Percentiles rank a stretch among this genome's conserved stretches.
phyloP scores from a whole-genome alignment of 2,797 vertebrate species.

The Acridotheres tristis region DNA sequence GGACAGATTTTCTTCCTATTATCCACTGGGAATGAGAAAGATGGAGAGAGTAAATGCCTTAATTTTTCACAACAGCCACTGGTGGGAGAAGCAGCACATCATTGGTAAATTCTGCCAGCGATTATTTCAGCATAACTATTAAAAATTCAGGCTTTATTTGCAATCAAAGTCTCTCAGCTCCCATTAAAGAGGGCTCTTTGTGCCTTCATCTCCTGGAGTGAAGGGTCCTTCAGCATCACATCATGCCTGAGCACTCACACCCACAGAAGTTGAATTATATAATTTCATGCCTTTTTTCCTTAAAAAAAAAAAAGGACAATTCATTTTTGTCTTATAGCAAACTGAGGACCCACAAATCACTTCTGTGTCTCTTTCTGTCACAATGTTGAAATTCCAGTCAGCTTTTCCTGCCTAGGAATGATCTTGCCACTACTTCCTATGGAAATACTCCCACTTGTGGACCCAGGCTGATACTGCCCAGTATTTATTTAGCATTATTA shows the following conservation, averaged over 20 bases:
- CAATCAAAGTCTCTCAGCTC: not conserved
- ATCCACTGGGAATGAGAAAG: not conserved
- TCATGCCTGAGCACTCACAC: not conserved
- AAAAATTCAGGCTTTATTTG: not conserved
- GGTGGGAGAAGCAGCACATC: not conserved
- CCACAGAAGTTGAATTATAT: not conserved
- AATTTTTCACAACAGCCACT: not conserved
- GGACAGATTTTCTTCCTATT: not conserved
- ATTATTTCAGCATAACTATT: not conserved
- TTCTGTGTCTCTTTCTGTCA: not conserved
- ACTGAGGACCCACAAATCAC: not conserved
- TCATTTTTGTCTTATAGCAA: not conserved
- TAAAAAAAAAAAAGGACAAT: not conserved
- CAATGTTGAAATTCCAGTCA: not conserved
- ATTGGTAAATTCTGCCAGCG: accelerated
- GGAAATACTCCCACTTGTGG: not conserved
- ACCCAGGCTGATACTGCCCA: not conserved
- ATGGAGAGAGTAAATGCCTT: not conserved
- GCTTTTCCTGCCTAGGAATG: not conserved
- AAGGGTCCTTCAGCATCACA: not conserved
- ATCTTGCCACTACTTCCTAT: not conserved
- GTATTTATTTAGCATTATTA: not conserved
- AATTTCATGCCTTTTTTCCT: not conserved
- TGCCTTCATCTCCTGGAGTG: not conserved
- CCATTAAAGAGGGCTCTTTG: not conserved